Conservation (phyloP, 2,888 invertebrate genomes). For the Seira musarum region DNA sequence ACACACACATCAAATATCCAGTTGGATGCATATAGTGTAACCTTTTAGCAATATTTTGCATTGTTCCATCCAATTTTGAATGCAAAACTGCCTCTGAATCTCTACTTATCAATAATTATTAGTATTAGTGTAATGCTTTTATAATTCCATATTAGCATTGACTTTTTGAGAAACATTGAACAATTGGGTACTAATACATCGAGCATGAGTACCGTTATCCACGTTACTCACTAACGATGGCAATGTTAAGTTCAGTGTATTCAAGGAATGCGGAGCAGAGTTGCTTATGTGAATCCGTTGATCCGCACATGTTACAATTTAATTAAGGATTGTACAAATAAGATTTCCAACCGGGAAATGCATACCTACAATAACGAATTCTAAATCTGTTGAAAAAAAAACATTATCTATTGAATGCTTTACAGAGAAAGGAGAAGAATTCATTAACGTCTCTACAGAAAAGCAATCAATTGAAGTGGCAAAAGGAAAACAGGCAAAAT, state of each 20-base stretch:
- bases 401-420: not conserved
- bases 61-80: too few relatives aligned
- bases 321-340: not conserved
- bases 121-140: too few relatives aligned
- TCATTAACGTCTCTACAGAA: slow-evolving; percentile 66
- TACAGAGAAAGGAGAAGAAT: slow-evolving; percentile 49
- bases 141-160: too few relatives aligned
- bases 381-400: not conserved
- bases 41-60: too few relatives aligned
- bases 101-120: too few relatives aligned
- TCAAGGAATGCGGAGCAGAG: slow-evolving; percentile 18
- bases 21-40: too few relatives aligned
- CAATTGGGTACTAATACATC: too few relatives aligned
- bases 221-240: too few relatives aligned
- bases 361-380: not conserved
- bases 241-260: not conserved
- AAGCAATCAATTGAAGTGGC: slow-evolving; percentile 61
- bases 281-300: slow-evolving; percentile 48
- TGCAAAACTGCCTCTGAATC: too few relatives aligned
- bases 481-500: slow-evolving; percentile 61
- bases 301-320: slow-evolving; percentile 68
- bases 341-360: not conserved
- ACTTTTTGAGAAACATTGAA: too few relatives aligned
- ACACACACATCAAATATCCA: too few relatives aligned
- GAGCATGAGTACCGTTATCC: too few relatives aligned